phyloP scores from a whole-genome alignment of 92 coral and sea anemone genomes.

The Isaurus tuberculatus region DNA sequence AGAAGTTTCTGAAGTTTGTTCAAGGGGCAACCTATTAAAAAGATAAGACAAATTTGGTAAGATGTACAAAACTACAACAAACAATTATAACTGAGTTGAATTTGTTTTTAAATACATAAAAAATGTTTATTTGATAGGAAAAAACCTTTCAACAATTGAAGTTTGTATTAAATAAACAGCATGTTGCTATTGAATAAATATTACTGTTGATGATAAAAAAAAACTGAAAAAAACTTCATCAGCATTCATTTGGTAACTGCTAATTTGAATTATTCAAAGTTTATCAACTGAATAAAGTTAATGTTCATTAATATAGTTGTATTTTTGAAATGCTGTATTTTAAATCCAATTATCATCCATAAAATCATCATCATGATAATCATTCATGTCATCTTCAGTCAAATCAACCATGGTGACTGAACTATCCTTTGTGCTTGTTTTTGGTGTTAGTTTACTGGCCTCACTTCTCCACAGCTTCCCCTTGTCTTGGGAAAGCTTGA shows the following conservation, averaged over 20 bases:
- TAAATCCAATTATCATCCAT: conserved; percentile 16
- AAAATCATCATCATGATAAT: conserved; percentile 28
- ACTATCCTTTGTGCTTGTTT: not conserved
- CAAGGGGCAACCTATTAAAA: too few species aligned
- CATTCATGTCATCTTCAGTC: conserved; percentile 28
- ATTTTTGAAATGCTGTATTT: not conserved
- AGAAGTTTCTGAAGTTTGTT: too few species aligned
- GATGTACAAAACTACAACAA: too few species aligned
- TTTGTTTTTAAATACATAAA: too few species aligned
- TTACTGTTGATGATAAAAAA: not conserved
- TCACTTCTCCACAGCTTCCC: conserved; percentile 33
- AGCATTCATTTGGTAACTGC: not conserved
- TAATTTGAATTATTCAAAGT: not conserved
- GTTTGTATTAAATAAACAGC: not conserved
- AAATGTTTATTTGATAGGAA: not conserved
- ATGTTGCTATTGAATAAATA: not conserved
- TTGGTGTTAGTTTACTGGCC: not conserved
- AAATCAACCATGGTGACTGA: not conserved
- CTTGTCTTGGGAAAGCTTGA: conserved; percentile 17
- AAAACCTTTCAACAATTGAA: not conserved
- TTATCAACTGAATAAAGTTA: not conserved
- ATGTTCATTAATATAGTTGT: not conserved
- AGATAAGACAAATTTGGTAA: too few species aligned
- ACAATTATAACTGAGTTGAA: too few species aligned
- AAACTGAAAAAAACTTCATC: too few species aligned